phyloP scores from a whole-genome alignment of 2,113 vertebrate species.

The Hippocampus zosterae region DNA sequence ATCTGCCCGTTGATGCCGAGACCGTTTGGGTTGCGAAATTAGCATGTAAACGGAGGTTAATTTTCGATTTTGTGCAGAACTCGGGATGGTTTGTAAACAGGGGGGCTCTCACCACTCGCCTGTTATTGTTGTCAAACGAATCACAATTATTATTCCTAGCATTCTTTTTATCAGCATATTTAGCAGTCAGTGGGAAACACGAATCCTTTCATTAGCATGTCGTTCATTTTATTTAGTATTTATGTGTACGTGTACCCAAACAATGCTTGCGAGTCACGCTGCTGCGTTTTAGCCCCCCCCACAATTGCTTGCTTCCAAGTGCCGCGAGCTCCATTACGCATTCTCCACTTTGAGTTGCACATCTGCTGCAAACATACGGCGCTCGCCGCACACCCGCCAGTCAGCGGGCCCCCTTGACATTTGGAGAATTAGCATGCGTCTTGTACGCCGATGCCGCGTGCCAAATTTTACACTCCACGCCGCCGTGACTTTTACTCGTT shows the following conservation, averaged over 20 bases:
- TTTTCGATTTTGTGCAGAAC: no score
- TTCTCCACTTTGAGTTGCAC: constrained; percentile 31
- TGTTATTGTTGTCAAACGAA: no score
- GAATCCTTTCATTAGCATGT: not conserved
- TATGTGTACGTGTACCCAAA: not conserved
- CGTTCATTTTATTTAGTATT: not conserved
- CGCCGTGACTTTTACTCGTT: constrained; percentile 13
- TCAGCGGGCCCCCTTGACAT: constrained; percentile 23
- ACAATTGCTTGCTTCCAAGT: constrained; percentile 38
- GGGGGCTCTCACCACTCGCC: no score
- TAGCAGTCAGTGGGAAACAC: not conserved
- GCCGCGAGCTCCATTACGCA: constrained; percentile 37
- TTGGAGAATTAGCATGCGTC: constrained; percentile 30
- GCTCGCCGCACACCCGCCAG: constrained; percentile 19
- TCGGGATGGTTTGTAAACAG: no score
- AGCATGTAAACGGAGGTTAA: no score
- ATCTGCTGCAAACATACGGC: constrained; percentile 43
- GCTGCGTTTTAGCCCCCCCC: not conserved
- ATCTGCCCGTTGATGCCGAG: no score
- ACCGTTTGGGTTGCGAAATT: no score
- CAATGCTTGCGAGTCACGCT: not conserved
- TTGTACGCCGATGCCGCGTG: constrained; percentile 22
- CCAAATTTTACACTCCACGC: constrained; percentile 33
- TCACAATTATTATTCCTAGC: no score
- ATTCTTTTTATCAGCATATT: no score